Base-by-base conservation (phyloP, 2,888 invertebrate species). In the Polymixis lichenea region DNA sequence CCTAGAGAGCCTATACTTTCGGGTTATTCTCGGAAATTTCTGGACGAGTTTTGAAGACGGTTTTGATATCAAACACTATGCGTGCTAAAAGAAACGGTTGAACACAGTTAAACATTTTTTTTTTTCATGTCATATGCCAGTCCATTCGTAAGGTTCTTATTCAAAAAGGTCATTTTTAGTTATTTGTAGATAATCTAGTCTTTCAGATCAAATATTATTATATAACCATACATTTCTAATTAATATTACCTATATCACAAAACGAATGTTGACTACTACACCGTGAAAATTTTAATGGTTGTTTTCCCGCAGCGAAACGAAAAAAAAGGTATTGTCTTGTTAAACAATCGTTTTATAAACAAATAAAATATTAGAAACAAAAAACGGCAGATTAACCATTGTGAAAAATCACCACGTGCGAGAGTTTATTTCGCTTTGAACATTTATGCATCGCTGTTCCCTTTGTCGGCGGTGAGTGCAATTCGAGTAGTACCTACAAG, bases 141-240 rank as follows among this genome's bases (percentile, higher is more conserved):
- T 56, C 28, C 4, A 56, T 38, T 28, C 2, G 0, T 19, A 32
- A 32, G 32, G 46, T 51, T 32, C 0, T 32, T 65, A 19, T 22
- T 22, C 2, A 43, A 43, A 46, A 22, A 46, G 15, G 2, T 53
- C 38, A 38, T 38, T 43, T 53, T 77, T 60, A 28, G 32, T 75
- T 64, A 58, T 64, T 13, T 6, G 22, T 67, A n/a, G 2, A 3
- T 28, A 60, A 56, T 70, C 70, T 82, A 73, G 82, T 82, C 56
- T 32, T 65, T 15, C 62, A 66, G 55, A 84, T 68, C 72, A 80
- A 82, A 82, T 74, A 55, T 19, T 56, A 56, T 55, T 55, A 32
- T 64, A 32, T 62, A 46, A 38, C 11, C 4, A 22, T 19, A 32
- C 11, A 62, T 49, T 61, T n/a, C 62, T 28, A 43, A 55, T 25